phyloP scores from a whole-genome alignment of 2,113 vertebrate genomes.

The human region DNA sequence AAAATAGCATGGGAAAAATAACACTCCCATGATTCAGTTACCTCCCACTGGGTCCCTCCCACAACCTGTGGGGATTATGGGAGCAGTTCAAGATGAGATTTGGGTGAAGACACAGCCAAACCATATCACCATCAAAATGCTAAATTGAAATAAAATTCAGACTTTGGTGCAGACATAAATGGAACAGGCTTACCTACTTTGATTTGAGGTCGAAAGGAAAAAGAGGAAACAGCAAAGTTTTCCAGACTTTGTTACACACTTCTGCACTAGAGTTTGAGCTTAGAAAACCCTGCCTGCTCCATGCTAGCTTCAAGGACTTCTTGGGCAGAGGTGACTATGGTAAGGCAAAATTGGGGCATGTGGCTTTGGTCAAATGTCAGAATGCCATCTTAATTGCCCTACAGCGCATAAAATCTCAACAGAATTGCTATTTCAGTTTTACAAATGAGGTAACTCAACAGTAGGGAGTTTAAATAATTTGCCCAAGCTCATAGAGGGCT shows the following conservation, averaged over 20 bases:
- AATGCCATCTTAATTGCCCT: neutral
- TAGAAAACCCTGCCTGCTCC: neutral
- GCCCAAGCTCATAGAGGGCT: neutral
- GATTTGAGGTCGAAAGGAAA: neutral
- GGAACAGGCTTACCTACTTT: neutral
- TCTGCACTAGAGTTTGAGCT: neutral
- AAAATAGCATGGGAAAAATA: too few species aligned
- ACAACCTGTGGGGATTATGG: too few species aligned
- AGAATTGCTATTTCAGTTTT: neutral
- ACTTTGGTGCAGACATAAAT: neutral
- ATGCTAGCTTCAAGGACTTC: neutral
- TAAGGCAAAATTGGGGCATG: neutral
- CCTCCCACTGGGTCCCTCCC: too few species aligned
- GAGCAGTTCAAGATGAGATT: too few species aligned
- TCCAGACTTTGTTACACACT: neutral
- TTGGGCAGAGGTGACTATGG: neutral
- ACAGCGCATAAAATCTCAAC: neutral
- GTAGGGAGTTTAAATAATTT: slow-evolving; percentile 41
- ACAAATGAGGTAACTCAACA: slow-evolving; percentile 27
- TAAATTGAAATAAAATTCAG: neutral
- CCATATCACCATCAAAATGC: neutral
- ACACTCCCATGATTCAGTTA: too few species aligned
- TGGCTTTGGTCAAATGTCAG: neutral
- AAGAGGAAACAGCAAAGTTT: neutral
- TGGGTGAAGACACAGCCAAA: too few species aligned